A percentile compares a stretch with the other conserved stretches of the same genome.
phyloP scores from a whole-genome alignment of 2,888 invertebrate species.

The Harpalus rubripes region DNA sequence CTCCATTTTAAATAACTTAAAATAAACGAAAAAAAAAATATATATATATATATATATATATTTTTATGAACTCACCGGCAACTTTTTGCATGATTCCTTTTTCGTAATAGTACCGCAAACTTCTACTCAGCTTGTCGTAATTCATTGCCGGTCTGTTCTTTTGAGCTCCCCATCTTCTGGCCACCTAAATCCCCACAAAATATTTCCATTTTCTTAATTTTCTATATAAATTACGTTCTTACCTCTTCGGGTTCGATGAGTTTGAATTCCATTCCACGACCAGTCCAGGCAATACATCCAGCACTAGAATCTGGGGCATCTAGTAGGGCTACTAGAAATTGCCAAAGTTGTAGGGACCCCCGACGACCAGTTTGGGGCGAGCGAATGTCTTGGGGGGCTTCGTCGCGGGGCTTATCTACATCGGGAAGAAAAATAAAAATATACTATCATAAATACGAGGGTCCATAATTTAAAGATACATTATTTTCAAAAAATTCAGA shows the following conservation, averaged over 20 bases:
- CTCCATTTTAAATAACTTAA: background rate
- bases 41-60: too few species aligned
- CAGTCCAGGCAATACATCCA: slow-evolving; percentile 96
- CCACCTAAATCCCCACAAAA: slow-evolving; percentile 82
- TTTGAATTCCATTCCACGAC: slow-evolving; percentile 96
- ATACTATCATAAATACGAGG: too few species aligned
- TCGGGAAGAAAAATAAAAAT: background rate
- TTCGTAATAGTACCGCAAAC: slow-evolving; percentile 97
- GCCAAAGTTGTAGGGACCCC: slow-evolving; percentile 95
- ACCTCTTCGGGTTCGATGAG: slow-evolving; percentile 97
- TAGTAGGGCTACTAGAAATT: slow-evolving; percentile 92
- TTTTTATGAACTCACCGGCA: slow-evolving; percentile 82
- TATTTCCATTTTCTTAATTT: background rate
- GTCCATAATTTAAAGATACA: too few species aligned
- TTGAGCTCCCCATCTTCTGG: slow-evolving; percentile 96
- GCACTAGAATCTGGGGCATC: slow-evolving; percentile 85
- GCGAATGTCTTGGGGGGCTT: slow-evolving; percentile 70
- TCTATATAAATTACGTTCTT: slow-evolving; percentile 62
- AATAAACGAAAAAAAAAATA: slow-evolving; percentile 7
- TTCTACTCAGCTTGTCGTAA: slow-evolving; percentile 96
- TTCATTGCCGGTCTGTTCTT: slow-evolving; percentile 99
- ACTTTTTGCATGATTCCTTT: slow-evolving; percentile 99
- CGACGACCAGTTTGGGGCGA: slow-evolving; percentile 78
- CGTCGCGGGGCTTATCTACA: slow-evolving; percentile 60
- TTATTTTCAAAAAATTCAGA: too few species aligned